These are phyloP conservation scores for Drosophila bocqueti DNA, from an alignment of 1,140 invertebrate genomes.

Conservation along the genomic window DNA sequence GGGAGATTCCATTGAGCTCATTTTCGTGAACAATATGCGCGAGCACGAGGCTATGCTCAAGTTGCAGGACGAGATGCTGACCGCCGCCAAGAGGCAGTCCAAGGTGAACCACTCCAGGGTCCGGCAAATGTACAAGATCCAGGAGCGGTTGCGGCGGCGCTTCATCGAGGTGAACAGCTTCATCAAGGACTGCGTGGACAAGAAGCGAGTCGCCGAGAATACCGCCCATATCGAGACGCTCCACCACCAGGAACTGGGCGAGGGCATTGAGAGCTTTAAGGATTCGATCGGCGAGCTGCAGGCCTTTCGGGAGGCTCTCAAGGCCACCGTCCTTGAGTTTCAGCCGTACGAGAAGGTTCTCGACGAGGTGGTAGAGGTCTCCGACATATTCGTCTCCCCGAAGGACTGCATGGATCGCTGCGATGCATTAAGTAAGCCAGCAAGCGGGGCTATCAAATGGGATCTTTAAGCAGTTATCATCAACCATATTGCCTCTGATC, in stretches of 20 bases:
- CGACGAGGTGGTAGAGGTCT: constrained; percentile 72
- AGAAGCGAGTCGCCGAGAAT: constrained; percentile 69
- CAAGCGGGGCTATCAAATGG: background rate
- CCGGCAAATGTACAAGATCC: constrained; percentile 68
- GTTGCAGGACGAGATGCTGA: constrained; percentile 74
- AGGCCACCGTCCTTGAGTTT: constrained; percentile 72
- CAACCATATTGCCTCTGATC: background rate
- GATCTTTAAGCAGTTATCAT: background rate
- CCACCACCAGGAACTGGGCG: constrained; percentile 63
- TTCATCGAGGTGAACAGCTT: constrained; percentile 83
- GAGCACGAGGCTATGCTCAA: constrained; percentile 69
- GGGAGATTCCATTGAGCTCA: constrained; percentile 74
- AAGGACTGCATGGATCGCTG: constrained; percentile 79
- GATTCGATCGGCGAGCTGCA: constrained; percentile 65
- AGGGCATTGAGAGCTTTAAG: constrained; percentile 62
- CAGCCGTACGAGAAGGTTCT: constrained; percentile 78
- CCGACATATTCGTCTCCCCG: constrained; percentile 65
- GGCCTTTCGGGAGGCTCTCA: constrained; percentile 68
- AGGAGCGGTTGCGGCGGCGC: constrained; percentile 68
- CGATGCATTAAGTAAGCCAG: constrained; percentile 60
- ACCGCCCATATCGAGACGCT: constrained; percentile 46
- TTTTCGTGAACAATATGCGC: constrained; percentile 75
- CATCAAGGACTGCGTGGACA: constrained; percentile 79
- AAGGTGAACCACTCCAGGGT: constrained; percentile 63
- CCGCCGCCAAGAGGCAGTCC: constrained; percentile 57